These are phyloP conservation scores for Orestias chungarensis DNA, from an alignment of 2,797 vertebrate species.

Conservation along the genomic window DNA sequence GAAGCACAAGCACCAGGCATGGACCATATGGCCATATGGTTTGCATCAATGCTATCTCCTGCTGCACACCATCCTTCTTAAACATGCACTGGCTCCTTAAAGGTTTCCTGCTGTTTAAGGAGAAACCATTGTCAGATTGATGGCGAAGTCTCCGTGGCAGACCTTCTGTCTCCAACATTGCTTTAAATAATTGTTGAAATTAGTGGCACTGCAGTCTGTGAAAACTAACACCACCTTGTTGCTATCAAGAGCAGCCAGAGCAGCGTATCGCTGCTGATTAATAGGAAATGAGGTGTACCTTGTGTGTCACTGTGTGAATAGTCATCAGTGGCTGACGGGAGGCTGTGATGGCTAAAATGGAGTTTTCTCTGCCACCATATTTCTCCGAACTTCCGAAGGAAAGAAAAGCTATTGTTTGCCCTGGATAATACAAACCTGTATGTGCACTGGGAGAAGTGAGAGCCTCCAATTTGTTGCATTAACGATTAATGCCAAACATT, in stretches of 20 bases:
- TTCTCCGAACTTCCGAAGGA: conserved; percentile 19
- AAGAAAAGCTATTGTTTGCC: conserved; percentile 24
- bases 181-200: conserved; percentile 35
- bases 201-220: conserved; percentile 17
- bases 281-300: conserved; percentile 40
- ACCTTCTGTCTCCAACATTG: conserved; percentile 59
- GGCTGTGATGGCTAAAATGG: conserved; percentile 42
- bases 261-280: conserved; percentile 25
- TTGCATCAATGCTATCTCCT: conserved; percentile 50
- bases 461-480: conserved; percentile 10
- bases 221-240: conserved; percentile 35
- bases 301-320: conserved; percentile 58
- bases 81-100: conserved; percentile 39
- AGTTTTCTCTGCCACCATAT: conserved; percentile 34
- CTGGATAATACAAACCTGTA: conserved; percentile 21
- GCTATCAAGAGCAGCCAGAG: conserved; percentile 30
- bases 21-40: conserved; percentile 74
- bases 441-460: conserved; percentile 18
- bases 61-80: conserved; percentile 31
- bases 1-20: conserved; percentile 67
- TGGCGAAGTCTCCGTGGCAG: conserved; percentile 60
- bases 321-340: conserved; percentile 48
- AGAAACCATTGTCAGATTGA: conserved; percentile 60
- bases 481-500: conserved; percentile 2
- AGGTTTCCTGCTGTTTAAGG: conserved; percentile 52